A percentile compares a stretch with the other conserved stretches of the same genome.
Conservation (phyloP, 2,113 vertebrate species). For the Urocynchramus pylzowi region DNA sequence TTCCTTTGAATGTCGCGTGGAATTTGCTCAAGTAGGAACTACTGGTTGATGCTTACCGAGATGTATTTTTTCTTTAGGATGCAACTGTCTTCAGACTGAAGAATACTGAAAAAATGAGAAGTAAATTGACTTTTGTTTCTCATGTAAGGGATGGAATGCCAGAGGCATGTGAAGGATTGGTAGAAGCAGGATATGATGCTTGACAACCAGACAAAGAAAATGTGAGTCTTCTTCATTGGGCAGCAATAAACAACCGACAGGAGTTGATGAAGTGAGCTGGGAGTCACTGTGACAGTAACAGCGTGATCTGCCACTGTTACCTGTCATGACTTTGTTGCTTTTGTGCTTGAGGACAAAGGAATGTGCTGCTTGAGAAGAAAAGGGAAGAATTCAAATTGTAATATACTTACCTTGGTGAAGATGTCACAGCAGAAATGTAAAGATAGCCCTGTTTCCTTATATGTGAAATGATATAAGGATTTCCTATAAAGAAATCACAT, state of each 20-base stretch:
- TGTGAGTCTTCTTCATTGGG: conserved; percentile 91
- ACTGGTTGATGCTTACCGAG: not conserved
- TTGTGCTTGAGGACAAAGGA: not conserved
- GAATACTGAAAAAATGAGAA: not conserved
- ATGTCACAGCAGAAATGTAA: not conserved
- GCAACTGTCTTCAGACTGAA: not conserved
- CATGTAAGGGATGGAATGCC: conserved; percentile 82
- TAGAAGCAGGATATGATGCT: conserved; percentile 83
- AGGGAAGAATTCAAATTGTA: not conserved
- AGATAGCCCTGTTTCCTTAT: rapidly evolving
- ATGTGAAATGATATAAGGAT: not conserved
- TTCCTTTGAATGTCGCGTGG: rapidly evolving
- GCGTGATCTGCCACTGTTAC: not conserved
- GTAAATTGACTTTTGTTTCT: not conserved
- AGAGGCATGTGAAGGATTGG: conserved; percentile 86
- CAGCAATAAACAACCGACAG: conserved; percentile 90
- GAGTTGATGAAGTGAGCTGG: conserved; percentile 83
- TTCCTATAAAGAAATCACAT: not conserved
- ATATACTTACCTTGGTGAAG: not conserved
- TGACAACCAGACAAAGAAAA: conserved; percentile 90
- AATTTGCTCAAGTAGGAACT: not conserved
- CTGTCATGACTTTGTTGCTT: not conserved
- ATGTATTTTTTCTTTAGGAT: not conserved
- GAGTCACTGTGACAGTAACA: not conserved
- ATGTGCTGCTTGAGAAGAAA: not conserved